These are phyloP conservation scores for Patella depressa DNA, from an alignment of 2,888 invertebrate genomes.

Conservation along the genomic window DNA sequence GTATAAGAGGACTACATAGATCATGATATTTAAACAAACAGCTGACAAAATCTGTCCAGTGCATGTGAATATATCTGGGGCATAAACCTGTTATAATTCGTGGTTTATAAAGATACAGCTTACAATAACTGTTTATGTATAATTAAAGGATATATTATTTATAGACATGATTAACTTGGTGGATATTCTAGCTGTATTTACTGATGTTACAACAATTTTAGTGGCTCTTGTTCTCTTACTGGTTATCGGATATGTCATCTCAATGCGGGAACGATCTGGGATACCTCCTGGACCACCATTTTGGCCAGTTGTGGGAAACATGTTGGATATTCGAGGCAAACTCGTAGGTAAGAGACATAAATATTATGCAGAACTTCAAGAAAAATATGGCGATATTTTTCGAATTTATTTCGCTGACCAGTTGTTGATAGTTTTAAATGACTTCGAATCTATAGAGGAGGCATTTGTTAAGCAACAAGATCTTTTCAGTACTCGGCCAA, in stretches of 20 bases:
- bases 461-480: background rate
- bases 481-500: background rate
- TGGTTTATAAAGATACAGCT: too few species aligned
- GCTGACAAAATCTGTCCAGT: too few species aligned
- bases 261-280: background rate
- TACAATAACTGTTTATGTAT: too few species aligned
- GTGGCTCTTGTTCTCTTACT: background rate
- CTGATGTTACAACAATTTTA: background rate
- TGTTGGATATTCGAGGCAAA: background rate
- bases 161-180: too few species aligned
- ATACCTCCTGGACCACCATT: slow-evolving; percentile 4
- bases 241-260: background rate
- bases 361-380: background rate
- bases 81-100: too few species aligned
- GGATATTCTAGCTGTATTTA: background rate
- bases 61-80: too few species aligned
- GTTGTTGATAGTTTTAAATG: slow-evolving; percentile 1
- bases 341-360: background rate
- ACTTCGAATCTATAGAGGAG: background rate
- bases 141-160: too few species aligned
- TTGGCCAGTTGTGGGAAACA: background rate
- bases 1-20: too few species aligned
- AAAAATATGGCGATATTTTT: background rate
- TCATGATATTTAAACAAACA: too few species aligned
- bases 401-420: background rate